phyloP scores from a whole-genome alignment of 2,113 vertebrate species.

The Takifugu flavidus region DNA sequence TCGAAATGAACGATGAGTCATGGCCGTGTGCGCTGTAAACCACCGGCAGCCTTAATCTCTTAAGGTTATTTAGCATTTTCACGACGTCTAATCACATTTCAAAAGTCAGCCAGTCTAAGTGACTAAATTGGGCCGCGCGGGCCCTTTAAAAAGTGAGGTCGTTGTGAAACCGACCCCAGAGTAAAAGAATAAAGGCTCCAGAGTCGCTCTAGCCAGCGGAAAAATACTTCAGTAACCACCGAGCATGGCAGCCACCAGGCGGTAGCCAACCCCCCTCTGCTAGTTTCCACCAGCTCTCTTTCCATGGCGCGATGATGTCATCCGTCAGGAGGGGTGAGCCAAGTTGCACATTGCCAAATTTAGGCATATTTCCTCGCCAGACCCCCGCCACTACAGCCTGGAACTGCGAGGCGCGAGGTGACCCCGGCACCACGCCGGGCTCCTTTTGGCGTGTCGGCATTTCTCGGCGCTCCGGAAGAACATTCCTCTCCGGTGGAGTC shows the following conservation, averaged over 20 bases:
- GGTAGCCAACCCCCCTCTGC: slow-evolving; percentile 53
- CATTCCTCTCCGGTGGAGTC: slow-evolving; percentile 59
- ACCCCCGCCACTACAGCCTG: neutral
- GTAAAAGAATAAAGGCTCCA: slow-evolving; percentile 61
- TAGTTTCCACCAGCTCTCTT: slow-evolving; percentile 62
- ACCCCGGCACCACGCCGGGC: neutral
- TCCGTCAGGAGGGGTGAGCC: slow-evolving; percentile 28
- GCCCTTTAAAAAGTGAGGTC: slow-evolving; percentile 46
- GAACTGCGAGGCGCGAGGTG: slow-evolving; percentile 6
- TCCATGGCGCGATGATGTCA: slow-evolving; percentile 67
- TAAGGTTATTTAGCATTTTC: no score
- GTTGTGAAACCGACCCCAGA: slow-evolving; percentile 61
- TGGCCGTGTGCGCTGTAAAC: no score
- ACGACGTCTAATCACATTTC: neutral
- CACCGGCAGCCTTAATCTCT: no score
- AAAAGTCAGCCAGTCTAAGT: neutral
- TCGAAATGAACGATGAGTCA: no score
- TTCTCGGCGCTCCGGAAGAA: slow-evolving; percentile 33
- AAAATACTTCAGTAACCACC: slow-evolving; percentile 68
- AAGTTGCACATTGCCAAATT: slow-evolving; percentile 33
- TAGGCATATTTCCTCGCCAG: slow-evolving; percentile 11
- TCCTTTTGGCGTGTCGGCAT: slow-evolving; percentile 27
- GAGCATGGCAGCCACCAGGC: slow-evolving; percentile 63
- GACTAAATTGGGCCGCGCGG: slow-evolving; percentile 21
- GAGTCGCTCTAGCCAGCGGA: slow-evolving; percentile 64